Evolutionary conservation across 1,140 invertebrate genomes (phyloP), one percentile per base, ranked within the genome.

Genomic region (Drosophila elegans): DNA sequence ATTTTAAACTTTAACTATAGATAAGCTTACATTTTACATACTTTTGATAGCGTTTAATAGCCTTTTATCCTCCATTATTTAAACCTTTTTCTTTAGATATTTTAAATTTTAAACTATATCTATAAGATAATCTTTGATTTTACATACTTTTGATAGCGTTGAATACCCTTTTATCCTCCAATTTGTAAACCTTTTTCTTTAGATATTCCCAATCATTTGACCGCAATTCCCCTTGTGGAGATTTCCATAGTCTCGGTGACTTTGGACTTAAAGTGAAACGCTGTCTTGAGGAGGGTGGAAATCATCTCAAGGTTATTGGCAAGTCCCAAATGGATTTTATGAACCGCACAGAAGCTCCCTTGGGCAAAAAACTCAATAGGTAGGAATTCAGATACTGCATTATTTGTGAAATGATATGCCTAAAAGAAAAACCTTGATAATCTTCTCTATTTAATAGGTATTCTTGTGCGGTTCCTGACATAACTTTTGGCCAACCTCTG

Each of bases 281-380:
- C 3, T 84, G 78, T 54, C 45, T 91, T 36, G 59, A 66, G 34
- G 66, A 78, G 32, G 77, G 75, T 21, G 67, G 69, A 0, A 76
- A 61, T 5, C 68, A 73, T 3, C 2, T 68, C 1, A 67, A 79
- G 9, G 69, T 91, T n/a, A 74, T 91, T 16, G 89, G 75, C 39
- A 88, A 88, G 45, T 61, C 73, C 2, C 90, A 91, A 27, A 77
- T 80, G 52, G 80, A 88, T 12, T 91, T 77, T 29, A 75, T 81
- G 27, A 67, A 91, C 55, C 80, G 86, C 42, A 88, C 80, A 2
- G 62, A 59, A 38, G 52, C 59, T 0, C 67, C 61, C 0, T n/a
- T 91, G 11, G 90, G 85, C 3, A 54, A 55, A 21, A 78, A 79
- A 63, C 68, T 55, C 4, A 73, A 68, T 13, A 78, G 54, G 82